Evolutionary conservation across 2,797 vertebrate species (phyloP).

Genomic region (Loriculus beryllinus): DNA sequence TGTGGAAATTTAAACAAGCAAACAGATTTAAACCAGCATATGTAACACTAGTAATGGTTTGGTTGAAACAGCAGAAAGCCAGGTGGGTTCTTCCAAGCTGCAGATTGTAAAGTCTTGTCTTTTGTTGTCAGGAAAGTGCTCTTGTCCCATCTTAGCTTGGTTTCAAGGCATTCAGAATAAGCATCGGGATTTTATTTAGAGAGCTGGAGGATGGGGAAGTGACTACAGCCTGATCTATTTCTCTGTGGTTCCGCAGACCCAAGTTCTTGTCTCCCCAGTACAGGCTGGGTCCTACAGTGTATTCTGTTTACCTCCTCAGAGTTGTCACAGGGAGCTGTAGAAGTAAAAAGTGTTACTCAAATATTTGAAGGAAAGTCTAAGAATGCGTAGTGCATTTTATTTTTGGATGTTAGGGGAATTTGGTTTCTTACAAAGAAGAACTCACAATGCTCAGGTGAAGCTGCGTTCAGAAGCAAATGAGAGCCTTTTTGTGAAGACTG

Average conservation of each 20-base stretch:
- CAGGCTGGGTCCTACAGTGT: neutral
- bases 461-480: neutral
- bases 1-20: neutral
- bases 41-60: neutral
- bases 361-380: neutral
- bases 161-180: neutral
- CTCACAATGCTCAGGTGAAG: neutral
- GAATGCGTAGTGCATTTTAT: neutral
- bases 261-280: neutral
- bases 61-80: neutral
- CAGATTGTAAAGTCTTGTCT: neutral
- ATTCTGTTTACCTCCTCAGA: neutral
- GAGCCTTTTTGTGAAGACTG: neutral
- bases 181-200: neutral
- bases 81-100: neutral
- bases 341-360: neutral
- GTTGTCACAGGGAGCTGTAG: neutral
- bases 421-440: neutral
- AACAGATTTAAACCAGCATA: neutral
- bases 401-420: neutral
- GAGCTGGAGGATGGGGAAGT: neutral
- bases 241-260: neutral
- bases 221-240: neutral
- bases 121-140: neutral
- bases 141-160: rapidly evolving